These are phyloP conservation scores for Anoplolepis gracilipes DNA, from an alignment of 1,140 invertebrate genomes.

Conservation along the genomic window DNA sequence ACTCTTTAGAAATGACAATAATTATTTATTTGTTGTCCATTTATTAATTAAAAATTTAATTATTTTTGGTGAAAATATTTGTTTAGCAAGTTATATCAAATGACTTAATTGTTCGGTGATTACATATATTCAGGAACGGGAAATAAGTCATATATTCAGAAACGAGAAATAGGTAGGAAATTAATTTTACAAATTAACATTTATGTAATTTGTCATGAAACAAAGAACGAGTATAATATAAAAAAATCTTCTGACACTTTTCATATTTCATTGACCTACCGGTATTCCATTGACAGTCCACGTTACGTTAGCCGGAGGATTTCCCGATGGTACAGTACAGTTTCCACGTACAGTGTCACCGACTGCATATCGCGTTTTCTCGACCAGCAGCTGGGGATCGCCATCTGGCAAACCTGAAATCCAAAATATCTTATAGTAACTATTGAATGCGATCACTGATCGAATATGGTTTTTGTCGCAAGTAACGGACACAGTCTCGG, in stretches of 20 bases:
- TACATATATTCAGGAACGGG: not conserved
- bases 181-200: constrained; percentile 46
- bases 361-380: constrained; percentile 90
- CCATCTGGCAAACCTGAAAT: constrained; percentile 89
- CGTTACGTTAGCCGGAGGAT: constrained; percentile 92
- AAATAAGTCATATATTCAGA: not conserved
- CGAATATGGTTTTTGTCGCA: not conserved
- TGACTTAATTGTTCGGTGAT: not conserved
- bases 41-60: constrained; percentile 5
- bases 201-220: constrained; percentile 34
- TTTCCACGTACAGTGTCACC: constrained; percentile 91
- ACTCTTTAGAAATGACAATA: not conserved
- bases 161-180: not conserved
- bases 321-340: constrained; percentile 90
- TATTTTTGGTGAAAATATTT: not conserved
- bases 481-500: constrained; percentile 39
- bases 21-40: too few species aligned
- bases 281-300: constrained; percentile 92
- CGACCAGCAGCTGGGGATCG: constrained; percentile 88
- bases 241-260: constrained; percentile 27
- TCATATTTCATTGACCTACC: constrained; percentile 86
- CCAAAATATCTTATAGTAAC: constrained; percentile 24
- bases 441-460: not conserved
- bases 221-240: not conserved
- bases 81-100: not conserved